Conservation (phyloP, 1,140 invertebrate species). For the Neodiprion lecontei region DNA sequence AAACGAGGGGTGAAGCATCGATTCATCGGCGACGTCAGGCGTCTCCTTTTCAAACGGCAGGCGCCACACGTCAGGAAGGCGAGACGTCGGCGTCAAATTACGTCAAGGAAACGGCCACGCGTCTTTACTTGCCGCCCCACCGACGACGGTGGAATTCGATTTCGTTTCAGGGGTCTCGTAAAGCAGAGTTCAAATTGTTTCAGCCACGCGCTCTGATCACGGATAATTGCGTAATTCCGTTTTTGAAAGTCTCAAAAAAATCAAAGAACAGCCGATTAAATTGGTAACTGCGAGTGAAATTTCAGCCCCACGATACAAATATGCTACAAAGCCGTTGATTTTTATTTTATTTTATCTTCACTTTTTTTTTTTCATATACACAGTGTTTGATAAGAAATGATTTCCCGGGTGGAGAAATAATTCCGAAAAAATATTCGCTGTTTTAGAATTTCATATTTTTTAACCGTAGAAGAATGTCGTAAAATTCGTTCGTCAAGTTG, state of each 20-base stretch:
- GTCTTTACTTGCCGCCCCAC: neutral
- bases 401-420: no score
- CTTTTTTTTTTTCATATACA: no score
- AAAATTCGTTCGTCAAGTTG: neutral
- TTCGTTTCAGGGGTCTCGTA: neutral
- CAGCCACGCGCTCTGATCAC: neutral
- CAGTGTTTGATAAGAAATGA: no score
- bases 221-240: neutral
- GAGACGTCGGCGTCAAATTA: neutral
- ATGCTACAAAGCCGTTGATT: no score
- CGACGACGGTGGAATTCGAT: neutral
- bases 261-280: no score
- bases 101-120: neutral
- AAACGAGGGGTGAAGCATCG: neutral
- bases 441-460: no score
- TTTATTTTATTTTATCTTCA: no score
- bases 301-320: no score
- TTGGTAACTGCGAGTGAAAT: no score
- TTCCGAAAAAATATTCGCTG: no score
- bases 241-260: no score
- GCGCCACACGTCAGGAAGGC: neutral
- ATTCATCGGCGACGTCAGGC: conserved; percentile 1
- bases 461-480: no score
- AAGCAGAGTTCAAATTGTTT: neutral
- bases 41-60: neutral